Percentiles rank a stretch among this genome's conserved stretches.
Conservation (phyloP, 2,888 invertebrate genomes). For the Leucania comma region DNA sequence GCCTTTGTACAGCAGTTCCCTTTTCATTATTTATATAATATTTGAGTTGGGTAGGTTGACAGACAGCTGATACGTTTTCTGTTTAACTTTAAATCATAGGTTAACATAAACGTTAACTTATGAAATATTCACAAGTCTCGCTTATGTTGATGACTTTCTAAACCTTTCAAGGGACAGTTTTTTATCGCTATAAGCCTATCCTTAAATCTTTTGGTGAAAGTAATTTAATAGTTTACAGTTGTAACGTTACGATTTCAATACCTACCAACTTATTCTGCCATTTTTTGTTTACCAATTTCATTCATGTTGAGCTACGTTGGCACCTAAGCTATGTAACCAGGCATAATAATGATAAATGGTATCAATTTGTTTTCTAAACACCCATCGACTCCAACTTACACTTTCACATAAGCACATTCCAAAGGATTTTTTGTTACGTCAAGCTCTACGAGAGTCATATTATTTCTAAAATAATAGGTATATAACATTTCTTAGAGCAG, state of each 20-base stretch:
- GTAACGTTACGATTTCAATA: conserved; percentile 12
- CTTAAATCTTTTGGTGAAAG: conserved; percentile 12
- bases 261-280: background rate
- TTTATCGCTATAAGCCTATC: background rate
- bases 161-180: conserved; percentile 24
- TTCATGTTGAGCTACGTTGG: conserved; percentile 21
- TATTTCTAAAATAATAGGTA: conserved; percentile 13
- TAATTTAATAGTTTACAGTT: conserved; percentile 13
- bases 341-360: conserved; percentile 35
- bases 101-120: conserved; percentile 1
- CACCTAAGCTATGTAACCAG: conserved; percentile 11
- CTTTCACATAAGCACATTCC: conserved; percentile 45
- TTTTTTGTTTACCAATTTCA: conserved; percentile 22
- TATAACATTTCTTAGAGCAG: conserved; percentile 25
- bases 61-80: conserved; percentile 14
- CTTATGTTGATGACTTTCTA: conserved; percentile 35
- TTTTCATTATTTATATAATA: conserved; percentile 40
- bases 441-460: background rate
- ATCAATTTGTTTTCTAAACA: conserved; percentile 40
- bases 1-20: conserved; percentile 24
- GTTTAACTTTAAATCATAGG: conserved; percentile 16
- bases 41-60: conserved; percentile 28
- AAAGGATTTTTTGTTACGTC: conserved; percentile 29
- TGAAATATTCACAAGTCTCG: background rate
- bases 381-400: conserved; percentile 22